Percentiles rank a stretch among this genome's conserved stretches.
These are phyloP conservation scores for Saccopteryx leptura DNA, from an alignment of 2,113 vertebrate genomes.

Conservation along the genomic window DNA sequence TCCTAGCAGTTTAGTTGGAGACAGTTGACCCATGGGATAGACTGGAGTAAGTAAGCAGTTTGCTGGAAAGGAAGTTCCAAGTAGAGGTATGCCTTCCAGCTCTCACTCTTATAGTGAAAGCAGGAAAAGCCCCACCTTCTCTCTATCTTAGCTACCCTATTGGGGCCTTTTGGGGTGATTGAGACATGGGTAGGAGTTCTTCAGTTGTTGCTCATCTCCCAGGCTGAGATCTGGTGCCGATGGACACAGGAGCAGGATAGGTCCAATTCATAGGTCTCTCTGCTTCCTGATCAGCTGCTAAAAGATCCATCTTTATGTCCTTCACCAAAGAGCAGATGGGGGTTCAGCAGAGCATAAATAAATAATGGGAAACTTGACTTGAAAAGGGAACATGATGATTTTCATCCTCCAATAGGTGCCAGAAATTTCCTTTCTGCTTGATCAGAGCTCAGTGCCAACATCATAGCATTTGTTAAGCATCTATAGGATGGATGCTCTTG, in stretches of 20 bases:
- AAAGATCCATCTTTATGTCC: not conserved
- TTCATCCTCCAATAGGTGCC: not conserved
- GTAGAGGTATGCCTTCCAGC: too few relatives aligned
- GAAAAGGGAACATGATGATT: not conserved
- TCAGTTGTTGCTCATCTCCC: rapidly evolving
- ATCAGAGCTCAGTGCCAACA: rapidly evolving
- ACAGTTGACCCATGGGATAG: rapidly evolving
- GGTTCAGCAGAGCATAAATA: not conserved
- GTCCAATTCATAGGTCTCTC: rapidly evolving
- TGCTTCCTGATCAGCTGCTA: not conserved
- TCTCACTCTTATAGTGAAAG: not conserved
- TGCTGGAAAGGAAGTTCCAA: not conserved
- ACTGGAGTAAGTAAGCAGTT: rapidly evolving
- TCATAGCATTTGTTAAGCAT: too few relatives aligned
- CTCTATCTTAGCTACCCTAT: rapidly evolving
- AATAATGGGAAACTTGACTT: not conserved
- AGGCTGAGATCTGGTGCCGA: not conserved
- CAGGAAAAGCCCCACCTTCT: rapidly evolving
- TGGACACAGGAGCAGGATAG: rapidly evolving
- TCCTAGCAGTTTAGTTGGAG: not conserved
- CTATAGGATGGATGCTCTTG: rapidly evolving
- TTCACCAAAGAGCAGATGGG: not conserved
- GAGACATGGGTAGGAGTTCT: rapidly evolving
- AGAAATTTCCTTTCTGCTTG: not conserved
- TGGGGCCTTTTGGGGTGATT: not conserved